Evolutionary conservation across 2,888 invertebrate genomes (phyloP).

Genomic region (Epistrophe grossulariae): DNA sequence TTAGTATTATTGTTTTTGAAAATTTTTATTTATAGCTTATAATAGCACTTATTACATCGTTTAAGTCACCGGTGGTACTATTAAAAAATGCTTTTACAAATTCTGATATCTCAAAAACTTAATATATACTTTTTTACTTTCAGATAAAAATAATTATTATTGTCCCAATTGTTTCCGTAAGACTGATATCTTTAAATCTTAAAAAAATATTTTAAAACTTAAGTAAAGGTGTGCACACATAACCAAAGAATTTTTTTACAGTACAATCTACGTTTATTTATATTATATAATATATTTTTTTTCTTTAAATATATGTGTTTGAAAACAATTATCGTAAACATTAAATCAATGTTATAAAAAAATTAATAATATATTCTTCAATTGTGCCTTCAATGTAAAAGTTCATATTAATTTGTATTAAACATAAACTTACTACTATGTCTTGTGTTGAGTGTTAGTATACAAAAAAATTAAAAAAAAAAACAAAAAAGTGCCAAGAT

Average conservation of each 20-base stretch:
- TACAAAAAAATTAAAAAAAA: too few relatives aligned
- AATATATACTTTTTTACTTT: conserved; percentile 7
- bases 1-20: too few relatives aligned
- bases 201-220: neutral
- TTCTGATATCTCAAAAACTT: neutral
- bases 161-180: conserved; percentile 9
- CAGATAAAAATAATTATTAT: neutral
- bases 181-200: neutral
- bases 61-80: neutral
- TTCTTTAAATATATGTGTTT: neutral
- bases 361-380: neutral
- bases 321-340: neutral
- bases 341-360: neutral
- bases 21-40: neutral
- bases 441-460: neutral
- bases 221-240: neutral
- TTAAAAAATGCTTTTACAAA: neutral
- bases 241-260: conserved; percentile 16
- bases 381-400: conserved; percentile 19
- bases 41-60: neutral
- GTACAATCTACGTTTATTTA: conserved; percentile 9
- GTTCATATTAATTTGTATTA: neutral
- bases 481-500: conserved; percentile 76
- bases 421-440: neutral
- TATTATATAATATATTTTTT: neutral